Conservation (phyloP, 2,888 invertebrate genomes). For the Frankliniella fusca region DNA sequence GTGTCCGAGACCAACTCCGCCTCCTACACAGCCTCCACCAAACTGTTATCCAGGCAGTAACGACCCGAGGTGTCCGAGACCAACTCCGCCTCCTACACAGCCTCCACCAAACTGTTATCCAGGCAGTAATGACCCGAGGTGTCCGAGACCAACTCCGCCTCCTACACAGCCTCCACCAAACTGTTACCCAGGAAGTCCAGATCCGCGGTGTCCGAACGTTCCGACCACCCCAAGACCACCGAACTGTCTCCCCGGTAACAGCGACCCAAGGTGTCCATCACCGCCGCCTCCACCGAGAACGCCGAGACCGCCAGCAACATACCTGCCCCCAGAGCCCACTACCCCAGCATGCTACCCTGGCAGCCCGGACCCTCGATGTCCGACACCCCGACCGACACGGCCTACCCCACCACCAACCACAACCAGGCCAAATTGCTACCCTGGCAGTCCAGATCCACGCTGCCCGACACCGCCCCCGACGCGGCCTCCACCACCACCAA, state of each 20-base stretch:
- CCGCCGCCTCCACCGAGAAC: constrained; percentile 40
- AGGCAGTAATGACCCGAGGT: constrained; percentile 40
- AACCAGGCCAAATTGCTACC: constrained; percentile 41
- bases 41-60: constrained; percentile 43
- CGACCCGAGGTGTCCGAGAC: constrained; percentile 43
- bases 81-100: constrained; percentile 41
- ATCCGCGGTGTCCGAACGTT: constrained; percentile 41
- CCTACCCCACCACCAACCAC: constrained; percentile 34
- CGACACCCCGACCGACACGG: constrained; percentile 36
- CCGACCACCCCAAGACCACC: constrained; percentile 44
- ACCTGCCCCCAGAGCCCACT: constrained; percentile 35
- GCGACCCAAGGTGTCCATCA: constrained; percentile 6
- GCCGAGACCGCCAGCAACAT: constrained; percentile 36
- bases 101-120: constrained; percentile 45
- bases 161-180: constrained; percentile 41
- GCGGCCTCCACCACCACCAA: constrained; percentile 33
- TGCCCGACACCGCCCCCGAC: constrained; percentile 25
- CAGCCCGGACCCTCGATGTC: constrained; percentile 49
- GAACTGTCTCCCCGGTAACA: constrained; percentile 35
- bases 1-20: too few species aligned
- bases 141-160: constrained; percentile 37
- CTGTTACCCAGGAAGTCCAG: constrained; percentile 43
- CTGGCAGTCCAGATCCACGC: constrained; percentile 36
- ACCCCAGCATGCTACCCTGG: constrained; percentile 48
- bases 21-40: constrained; percentile 20